phyloP scores from a whole-genome alignment of 2,888 invertebrate genomes.

The Lutraria lutraria region DNA sequence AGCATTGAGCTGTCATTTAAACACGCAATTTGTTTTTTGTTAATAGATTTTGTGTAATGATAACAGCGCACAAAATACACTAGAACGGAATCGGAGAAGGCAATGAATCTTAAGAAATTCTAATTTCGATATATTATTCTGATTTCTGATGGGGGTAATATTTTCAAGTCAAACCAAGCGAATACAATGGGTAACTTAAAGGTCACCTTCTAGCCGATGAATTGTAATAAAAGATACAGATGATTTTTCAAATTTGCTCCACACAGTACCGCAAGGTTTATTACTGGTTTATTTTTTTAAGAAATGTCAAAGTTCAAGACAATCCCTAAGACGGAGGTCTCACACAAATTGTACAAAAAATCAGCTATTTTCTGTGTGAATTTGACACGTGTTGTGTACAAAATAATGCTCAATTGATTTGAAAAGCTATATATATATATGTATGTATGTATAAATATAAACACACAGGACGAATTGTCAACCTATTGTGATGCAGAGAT shows the following conservation, averaged over 20 bases:
- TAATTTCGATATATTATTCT: not conserved
- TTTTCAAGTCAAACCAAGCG: not conserved
- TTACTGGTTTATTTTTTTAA: not conserved
- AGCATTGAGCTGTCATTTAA: constrained; percentile 22
- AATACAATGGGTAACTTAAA: not conserved
- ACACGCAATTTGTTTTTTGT: constrained; percentile 25
- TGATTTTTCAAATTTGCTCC: not conserved
- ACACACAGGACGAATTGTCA: no score
- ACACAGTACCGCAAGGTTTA: not conserved
- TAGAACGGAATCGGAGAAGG: not conserved
- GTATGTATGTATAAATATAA: no score
- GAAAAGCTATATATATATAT: no score
- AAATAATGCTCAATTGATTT: no score
- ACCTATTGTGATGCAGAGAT: no score
- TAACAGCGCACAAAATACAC: constrained; percentile 1
- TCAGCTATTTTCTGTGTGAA: no score
- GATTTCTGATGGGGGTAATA: not conserved
- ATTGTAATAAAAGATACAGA: not conserved
- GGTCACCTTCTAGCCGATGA: not conserved
- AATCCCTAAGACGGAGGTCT: not conserved
- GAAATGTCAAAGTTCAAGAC: no score
- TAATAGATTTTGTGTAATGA: not conserved
- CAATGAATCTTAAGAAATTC: not conserved
- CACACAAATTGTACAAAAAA: not conserved
- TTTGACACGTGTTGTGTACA: no score